Base-by-base conservation (phyloP, 2,888 invertebrate genomes). In the Odontocerum albicorne region DNA sequence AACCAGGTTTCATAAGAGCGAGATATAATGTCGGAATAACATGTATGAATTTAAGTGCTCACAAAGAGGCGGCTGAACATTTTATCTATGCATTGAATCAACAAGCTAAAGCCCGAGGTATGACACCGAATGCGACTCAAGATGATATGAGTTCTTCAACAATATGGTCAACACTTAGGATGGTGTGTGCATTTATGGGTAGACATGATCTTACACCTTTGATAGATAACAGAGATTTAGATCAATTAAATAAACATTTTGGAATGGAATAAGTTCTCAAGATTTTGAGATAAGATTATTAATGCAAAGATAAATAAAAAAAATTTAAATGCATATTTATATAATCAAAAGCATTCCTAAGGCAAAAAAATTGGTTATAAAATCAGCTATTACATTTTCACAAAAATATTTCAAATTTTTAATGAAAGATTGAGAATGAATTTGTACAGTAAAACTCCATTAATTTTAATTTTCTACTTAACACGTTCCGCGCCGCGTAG, bases 21-120 rank as follows among this genome's bases (percentile, higher is more conserved):
- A 83, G 99, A 57, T 99, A 96, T 70, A 99, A 99, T 77, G 88
- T 99, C 55, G 98, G 97, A 19, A 96, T 99, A 50, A 94, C 96
- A 56, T 99, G 98, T 69, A 92, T 98, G 74, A 97, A 97, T 73
- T 81, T 99, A 39, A 88, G 90, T 64, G 94, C 95, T 38, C 90
- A 97, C 68, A 95, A 88, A 67, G 91, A 98, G 75, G 96, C 98
- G 4, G 92, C 91, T 10, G 96, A 97, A 70, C 98, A 99, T 76
- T 89, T 99, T 65, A 72, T 98, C 43, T 88, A 89, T 2, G 96
- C 97, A 0, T 74, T 99, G 31, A 96, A 94, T 72, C 89, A 96
- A 71, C 98, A 99, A 76, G 84, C 89, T 16, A 85, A 67, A 69
- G 77, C 70, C 61, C 76, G 66, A 62, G 74, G 61, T 64, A 72